A percentile compares a stretch with the other conserved stretches of the same genome.
Evolutionary conservation across 2,113 vertebrate genomes (phyloP).

Genomic region (Nesoenas mayeri): DNA sequence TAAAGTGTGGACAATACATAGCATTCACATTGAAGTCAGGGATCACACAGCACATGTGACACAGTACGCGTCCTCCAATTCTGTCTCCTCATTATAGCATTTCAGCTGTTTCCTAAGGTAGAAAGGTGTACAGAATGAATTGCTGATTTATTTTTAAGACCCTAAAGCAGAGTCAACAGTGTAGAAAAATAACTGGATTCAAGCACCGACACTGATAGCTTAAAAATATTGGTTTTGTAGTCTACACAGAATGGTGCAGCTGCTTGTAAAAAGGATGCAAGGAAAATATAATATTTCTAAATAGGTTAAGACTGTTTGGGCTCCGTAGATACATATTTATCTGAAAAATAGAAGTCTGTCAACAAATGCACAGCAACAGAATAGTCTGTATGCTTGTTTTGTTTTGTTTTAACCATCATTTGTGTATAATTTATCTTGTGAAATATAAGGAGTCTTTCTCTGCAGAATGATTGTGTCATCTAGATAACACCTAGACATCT

Average conservation of each 20-base stretch:
- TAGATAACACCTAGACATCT: slow-evolving; percentile 6
- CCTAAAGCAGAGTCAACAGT: slow-evolving; percentile 27
- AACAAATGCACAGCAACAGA: slow-evolving; percentile 23
- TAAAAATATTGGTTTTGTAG: slow-evolving; percentile 19
- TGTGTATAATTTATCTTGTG: slow-evolving; percentile 33
- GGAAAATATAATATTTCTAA: neutral
- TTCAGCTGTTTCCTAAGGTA: neutral
- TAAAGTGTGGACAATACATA: neutral
- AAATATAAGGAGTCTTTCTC: slow-evolving; percentile 38
- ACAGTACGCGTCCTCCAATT: neutral
- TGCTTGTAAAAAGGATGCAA: slow-evolving; percentile 24
- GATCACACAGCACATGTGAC: neutral
- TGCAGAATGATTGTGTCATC: neutral
- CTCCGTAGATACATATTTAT: slow-evolving; percentile 13
- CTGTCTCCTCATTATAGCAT: neutral
- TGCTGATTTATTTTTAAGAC: slow-evolving; percentile 36
- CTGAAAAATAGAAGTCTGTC: slow-evolving; percentile 50
- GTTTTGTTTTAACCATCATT: neutral
- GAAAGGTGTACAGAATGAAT: neutral
- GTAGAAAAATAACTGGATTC: neutral
- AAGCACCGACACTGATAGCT: neutral
- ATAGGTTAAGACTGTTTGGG: neutral
- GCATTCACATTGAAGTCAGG: neutral
- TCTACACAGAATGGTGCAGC: neutral
- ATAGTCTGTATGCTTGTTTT: neutral